Evolutionary conservation across 2,888 invertebrate species (phyloP).

Genomic region (Resseliella maxima): DNA sequence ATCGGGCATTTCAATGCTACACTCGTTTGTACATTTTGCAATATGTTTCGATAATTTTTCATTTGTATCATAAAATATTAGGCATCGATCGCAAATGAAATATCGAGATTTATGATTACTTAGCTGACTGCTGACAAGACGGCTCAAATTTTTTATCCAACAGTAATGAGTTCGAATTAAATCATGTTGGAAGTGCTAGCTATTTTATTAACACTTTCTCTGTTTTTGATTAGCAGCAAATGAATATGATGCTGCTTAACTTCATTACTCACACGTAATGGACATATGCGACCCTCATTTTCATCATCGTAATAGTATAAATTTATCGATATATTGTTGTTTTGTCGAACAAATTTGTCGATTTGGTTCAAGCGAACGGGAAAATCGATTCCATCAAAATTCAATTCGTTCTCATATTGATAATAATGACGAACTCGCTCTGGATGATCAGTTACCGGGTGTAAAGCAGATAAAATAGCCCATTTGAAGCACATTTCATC

Average conservation of each 20-base stretch:
- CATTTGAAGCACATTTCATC: conserved; percentile 47
- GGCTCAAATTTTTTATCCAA: conserved; percentile 47
- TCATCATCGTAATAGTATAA: conserved; percentile 47
- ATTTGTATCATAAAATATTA: conserved; percentile 47
- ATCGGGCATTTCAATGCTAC: conserved; percentile 47
- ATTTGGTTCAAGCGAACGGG: conserved; percentile 35
- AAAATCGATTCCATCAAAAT: conserved; percentile 47
- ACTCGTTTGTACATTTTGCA: conserved; percentile 47
- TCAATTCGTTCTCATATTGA: conserved; percentile 44
- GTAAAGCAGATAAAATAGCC: conserved; percentile 44
- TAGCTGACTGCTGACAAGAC: conserved; percentile 40
- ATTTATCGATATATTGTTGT: conserved; percentile 40
- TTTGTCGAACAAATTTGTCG: conserved; percentile 44
- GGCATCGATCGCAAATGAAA: conserved; percentile 39
- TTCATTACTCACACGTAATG: conserved; percentile 47
- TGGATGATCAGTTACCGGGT: conserved; percentile 24
- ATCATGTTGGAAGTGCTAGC: conserved; percentile 39
- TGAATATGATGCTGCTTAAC: conserved; percentile 40
- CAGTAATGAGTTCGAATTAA: conserved; percentile 35
- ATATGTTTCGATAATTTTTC: conserved; percentile 25
- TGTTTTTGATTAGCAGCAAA: conserved; percentile 36
- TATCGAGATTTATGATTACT: conserved; percentile 44
- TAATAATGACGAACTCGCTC: conserved; percentile 44
- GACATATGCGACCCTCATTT: conserved; percentile 39
- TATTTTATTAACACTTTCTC: conserved; percentile 35